phyloP scores from a whole-genome alignment of 2,797 vertebrate species.

The Diceros bicornis region DNA sequence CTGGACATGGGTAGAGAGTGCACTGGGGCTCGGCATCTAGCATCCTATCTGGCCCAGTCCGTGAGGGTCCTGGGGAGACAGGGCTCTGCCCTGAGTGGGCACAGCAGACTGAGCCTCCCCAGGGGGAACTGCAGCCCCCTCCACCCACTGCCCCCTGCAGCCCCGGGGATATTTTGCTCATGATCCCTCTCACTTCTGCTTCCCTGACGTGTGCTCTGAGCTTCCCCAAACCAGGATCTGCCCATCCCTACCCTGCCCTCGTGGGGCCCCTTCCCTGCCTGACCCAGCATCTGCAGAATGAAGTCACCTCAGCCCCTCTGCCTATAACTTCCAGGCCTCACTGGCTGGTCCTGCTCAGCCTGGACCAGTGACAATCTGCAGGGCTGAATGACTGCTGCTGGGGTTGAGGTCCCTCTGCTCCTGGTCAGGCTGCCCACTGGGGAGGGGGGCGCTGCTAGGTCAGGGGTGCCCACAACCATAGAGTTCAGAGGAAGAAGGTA shows the following conservation, averaged over 20 bases:
- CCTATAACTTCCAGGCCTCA: neutral
- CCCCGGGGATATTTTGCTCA: constrained; percentile 23
- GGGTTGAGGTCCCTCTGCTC: constrained; percentile 11
- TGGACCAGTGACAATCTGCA: constrained; percentile 20
- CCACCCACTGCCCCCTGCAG: neutral
- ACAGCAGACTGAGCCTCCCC: neutral
- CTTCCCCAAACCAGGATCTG: constrained; percentile 33
- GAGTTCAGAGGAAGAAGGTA: constrained; percentile 42
- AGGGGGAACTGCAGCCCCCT: neutral
- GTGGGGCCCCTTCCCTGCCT: constrained; percentile 18
- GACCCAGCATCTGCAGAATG: constrained; percentile 59
- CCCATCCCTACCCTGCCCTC: neutral
- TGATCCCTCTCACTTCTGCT: neutral
- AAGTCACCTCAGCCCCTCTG: neutral
- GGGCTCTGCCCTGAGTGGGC: neutral
- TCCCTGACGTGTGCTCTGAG: constrained; percentile 61
- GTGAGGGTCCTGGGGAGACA: neutral
- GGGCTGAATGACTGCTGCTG: neutral
- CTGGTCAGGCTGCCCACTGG: neutral
- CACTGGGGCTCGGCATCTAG: neutral
- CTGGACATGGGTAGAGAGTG: neutral
- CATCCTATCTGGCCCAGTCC: neutral
- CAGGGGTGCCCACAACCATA: neutral
- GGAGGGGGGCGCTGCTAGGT: neutral
- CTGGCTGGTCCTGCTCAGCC: neutral